Conservation (phyloP, 92 coral and sea anemone genomes). For the Epizoanthus scotinus region DNA sequence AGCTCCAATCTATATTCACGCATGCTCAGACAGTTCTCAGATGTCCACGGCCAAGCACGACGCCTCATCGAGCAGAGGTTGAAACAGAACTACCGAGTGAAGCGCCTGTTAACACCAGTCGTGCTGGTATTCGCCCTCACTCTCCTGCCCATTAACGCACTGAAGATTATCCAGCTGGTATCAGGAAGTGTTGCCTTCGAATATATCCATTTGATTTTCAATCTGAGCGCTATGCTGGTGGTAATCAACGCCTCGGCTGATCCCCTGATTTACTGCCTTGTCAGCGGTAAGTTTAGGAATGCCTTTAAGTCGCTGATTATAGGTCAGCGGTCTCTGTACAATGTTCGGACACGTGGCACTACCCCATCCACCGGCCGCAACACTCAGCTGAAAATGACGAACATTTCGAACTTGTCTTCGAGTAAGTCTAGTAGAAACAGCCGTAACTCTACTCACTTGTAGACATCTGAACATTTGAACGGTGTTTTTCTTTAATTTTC, state of each 20-base stretch:
- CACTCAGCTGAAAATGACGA: constrained; percentile 15
- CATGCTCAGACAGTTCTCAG: constrained; percentile 26
- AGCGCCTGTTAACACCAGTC: constrained; percentile 62
- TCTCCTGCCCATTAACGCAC: constrained; percentile 52
- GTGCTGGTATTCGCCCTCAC: constrained; percentile 59
- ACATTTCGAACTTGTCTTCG: constrained; percentile 10
- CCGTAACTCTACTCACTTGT: constrained; percentile 11
- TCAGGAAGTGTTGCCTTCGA: neutral
- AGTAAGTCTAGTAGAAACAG: constrained; percentile 14
- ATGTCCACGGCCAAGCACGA: constrained; percentile 10
- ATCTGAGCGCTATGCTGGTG: constrained; percentile 37
- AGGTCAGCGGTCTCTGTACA: constrained; percentile 7
- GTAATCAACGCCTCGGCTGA: constrained; percentile 49
- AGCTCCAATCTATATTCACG: constrained; percentile 22
- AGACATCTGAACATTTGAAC: neutral
- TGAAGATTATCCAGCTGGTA: constrained; percentile 27
- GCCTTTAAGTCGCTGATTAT: constrained; percentile 49
- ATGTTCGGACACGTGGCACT: too few species aligned
- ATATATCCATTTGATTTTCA: constrained; percentile 40
- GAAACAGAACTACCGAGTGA: constrained; percentile 60
- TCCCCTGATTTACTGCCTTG: constrained; percentile 51
- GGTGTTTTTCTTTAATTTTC: too few species aligned
- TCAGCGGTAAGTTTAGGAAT: constrained; percentile 49
- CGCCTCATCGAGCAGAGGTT: constrained; percentile 38
- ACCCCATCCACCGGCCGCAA: too few species aligned